Evolutionary conservation across 2,797 vertebrate species (phyloP), one percentile per base, ranked within the genome.

Genomic region (Halcyon chelicuti): DNA sequence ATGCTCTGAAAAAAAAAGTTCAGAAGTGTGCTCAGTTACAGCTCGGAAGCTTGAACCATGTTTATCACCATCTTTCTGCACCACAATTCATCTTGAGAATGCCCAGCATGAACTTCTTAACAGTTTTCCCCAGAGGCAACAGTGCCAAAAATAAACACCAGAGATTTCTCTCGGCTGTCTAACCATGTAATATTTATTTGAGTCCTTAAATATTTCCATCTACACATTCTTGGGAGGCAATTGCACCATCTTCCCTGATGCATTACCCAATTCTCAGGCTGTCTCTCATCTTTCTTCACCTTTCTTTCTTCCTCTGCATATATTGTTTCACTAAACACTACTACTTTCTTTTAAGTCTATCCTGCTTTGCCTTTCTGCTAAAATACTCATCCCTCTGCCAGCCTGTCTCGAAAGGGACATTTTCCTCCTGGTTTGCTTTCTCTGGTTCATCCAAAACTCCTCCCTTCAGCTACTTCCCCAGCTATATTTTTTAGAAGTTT

Each of bases 121-220:
- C 37, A 31, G 55, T 46, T 37, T 71, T 79, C 52, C 63, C 71
- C 63, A 77, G 25, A 74, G 86, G 49, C 33, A 89, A 21, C 1
- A 76, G 55, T 23, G 37, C 52, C 68, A 77, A 77, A 96, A 94
- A 92, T 46, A 82, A 90, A 90, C 51, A 8, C 2, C 14, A 80
- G 37, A 28, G 52, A 85, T 82, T 86, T 94, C 84, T 89, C 65
- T 87, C 78, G 52, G 72, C 49, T 74, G 44, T 61, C 52, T 85
- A 65, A 77, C 31, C 33, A 67, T n/a, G 31, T 66, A 93, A 84
- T 89, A 95, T 71, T 83, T 86, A 94, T 89, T 60, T 72, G 54
- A 78, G 44, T 84, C 52, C 44, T 95, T 79, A 92, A 82, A 40
- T 79, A 79, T 63, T 90, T 71, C 52, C 63, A 76, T 82, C 77